Evolutionary conservation across 2,113 vertebrate genomes (phyloP), one percentile per base, ranked within the genome.

Genomic region (Cercopithecus mona): DNA sequence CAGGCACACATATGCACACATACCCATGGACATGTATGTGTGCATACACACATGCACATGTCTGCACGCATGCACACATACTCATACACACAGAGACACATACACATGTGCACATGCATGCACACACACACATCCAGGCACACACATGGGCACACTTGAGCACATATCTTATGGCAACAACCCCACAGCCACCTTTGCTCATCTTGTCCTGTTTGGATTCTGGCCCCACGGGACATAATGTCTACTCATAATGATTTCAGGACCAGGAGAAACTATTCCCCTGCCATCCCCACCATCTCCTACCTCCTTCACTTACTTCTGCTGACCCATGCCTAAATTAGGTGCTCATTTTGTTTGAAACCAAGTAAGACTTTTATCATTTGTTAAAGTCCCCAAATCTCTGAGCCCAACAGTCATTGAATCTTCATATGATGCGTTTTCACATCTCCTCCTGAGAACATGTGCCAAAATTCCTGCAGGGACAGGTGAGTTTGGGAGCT

Each of bases 201-300:
- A 20, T 12, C 35, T 70, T 57, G 18, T 2, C 55, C 22, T 38
- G 23, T 50, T 14, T 6, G 35, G 22, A 14, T 43, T 32, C 17
- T 1, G 30, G 22, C 9, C 48, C 20, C 8, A 22, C 0, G 8
- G 14, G 16, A 4, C 6, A n/a, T 20, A 35, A 5, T 0, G 0
- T n/a, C 25, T 27, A 18, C 30, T 1, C 27, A 25, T 20, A 6
- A 14, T 16, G 11, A 48, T 70, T 59, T 68, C 18, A 18, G 13
- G 50, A 12, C 4, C 8, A n/a, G 3, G 22, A 55, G n/a, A 94
- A 90, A 25, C 35, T 6, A 27, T 27, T 75, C 20, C 4, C 25
- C 27, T 18, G 18, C 27, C 61, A 64, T 12, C 61, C 61, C 27
- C 27, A 64, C 10, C 11, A 5, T 30, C 12, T 45, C 23, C 55